phyloP scores from a whole-genome alignment of 2,888 invertebrate species.

The Aphrophora alni region DNA sequence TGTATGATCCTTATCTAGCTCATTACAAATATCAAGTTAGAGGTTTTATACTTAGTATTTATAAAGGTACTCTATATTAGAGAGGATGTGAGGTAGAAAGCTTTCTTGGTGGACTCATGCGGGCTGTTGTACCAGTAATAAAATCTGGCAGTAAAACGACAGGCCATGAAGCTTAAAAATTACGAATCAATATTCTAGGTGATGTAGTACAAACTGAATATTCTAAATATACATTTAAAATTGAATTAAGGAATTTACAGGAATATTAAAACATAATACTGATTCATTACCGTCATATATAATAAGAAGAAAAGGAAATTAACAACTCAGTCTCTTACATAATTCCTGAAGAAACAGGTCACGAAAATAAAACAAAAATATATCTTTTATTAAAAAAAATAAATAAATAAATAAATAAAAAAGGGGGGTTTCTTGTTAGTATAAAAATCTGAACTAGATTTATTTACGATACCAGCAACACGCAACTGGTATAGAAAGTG shows the following conservation, averaged over 20 bases:
- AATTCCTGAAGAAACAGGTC: no score
- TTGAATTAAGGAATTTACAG: constrained; percentile 18
- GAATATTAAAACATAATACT: neutral
- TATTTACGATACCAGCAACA: constrained; percentile 49
- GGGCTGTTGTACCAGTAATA: no score
- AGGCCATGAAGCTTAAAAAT: constrained; percentile 30
- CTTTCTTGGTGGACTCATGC: no score
- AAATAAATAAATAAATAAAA: no score
- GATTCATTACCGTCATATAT: neutral
- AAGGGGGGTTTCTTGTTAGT: constrained; percentile 49
- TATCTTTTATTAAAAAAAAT: constrained; percentile 34
- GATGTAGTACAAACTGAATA: constrained; percentile 19
- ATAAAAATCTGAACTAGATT: constrained; percentile 47
- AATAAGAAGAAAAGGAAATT: constrained; percentile 7
- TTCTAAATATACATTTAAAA: neutral
- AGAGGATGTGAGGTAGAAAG: constrained; percentile 43
- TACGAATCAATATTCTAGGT: constrained; percentile 32
- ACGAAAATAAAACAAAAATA: neutral
- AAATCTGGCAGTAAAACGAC: constrained; percentile 31
- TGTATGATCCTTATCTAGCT: neutral
- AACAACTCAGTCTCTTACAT: no score
- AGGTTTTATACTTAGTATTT: constrained; percentile 30
- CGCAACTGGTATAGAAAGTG: neutral
- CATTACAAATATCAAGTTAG: constrained; percentile 16
- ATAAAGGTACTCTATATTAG: constrained; percentile 33